Percentiles rank a stretch among this genome's conserved stretches.
phyloP scores from a whole-genome alignment of 30 jellyfish, hydroid and myxozoan genomes.

The Aurelia coerulea region DNA sequence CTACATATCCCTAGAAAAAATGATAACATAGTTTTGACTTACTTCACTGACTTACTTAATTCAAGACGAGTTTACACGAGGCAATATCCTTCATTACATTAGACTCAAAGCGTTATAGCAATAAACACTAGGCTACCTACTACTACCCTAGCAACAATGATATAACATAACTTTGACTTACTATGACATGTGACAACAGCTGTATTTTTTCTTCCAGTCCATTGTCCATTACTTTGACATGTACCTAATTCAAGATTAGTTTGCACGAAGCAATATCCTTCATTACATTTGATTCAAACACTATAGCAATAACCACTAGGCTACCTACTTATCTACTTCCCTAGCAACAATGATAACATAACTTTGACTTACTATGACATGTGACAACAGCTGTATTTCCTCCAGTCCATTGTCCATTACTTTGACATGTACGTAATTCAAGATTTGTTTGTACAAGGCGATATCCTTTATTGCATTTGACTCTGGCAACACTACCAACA shows the following conservation, averaged over 20 bases:
- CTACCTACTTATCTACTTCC: too few species aligned
- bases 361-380: slow-evolving; percentile 65
- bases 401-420: slow-evolving; percentile 92
- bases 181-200: slow-evolving; percentile 73
- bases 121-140: too few species aligned
- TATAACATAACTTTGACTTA: slow-evolving; percentile 15
- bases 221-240: slow-evolving; percentile 83
- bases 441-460: slow-evolving; percentile 54
- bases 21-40: background rate
- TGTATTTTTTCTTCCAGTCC: slow-evolving; percentile 85
- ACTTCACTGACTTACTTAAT: slow-evolving; percentile 50
- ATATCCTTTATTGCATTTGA: slow-evolving; percentile 85
- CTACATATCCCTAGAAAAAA: too few species aligned
- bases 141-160: too few species aligned
- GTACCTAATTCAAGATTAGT: background rate
- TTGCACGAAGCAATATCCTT: too few species aligned
- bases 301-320: too few species aligned
- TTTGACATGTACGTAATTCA: slow-evolving; percentile 79
- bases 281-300: too few species aligned
- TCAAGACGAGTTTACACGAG: too few species aligned
- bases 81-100: too few species aligned
- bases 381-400: slow-evolving; percentile 76
- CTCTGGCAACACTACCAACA: slow-evolving; percentile 85
- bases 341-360: too few species aligned
- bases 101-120: too few species aligned